phyloP scores from a whole-genome alignment of 1,140 invertebrate genomes.

The Octopus bimaculoides region DNA sequence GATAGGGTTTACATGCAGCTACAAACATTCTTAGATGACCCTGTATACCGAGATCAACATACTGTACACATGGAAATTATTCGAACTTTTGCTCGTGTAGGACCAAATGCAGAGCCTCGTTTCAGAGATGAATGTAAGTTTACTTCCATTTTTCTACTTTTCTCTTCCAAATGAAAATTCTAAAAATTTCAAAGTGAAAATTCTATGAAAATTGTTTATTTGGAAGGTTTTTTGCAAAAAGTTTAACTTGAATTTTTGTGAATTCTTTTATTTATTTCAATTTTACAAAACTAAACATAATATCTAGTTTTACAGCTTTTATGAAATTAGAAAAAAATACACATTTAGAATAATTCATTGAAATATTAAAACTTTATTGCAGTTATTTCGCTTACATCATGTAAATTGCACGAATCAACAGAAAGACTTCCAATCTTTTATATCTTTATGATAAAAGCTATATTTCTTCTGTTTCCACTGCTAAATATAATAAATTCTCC shows the following conservation, averaged over 20 bases:
- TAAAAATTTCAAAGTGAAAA: not conserved
- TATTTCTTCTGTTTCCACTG: too few relatives aligned
- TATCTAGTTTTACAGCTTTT: not conserved
- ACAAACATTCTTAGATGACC: slow-evolving; percentile 67
- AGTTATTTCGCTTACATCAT: too few relatives aligned
- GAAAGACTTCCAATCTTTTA: too few relatives aligned
- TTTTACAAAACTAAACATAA: not conserved
- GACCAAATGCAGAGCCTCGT: slow-evolving; percentile 57
- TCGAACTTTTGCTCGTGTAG: slow-evolving; percentile 55
- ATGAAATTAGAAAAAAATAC: too few relatives aligned
- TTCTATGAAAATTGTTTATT: not conserved
- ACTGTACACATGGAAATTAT: slow-evolving; percentile 56
- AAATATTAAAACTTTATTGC: too few relatives aligned
- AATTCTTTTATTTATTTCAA: not conserved
- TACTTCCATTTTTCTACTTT: slow-evolving; percentile 11
- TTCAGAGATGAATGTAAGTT: slow-evolving; percentile 61
- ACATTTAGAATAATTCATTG: too few relatives aligned
- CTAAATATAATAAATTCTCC: too few relatives aligned
- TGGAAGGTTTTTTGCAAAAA: not conserved
- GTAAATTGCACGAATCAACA: too few relatives aligned
- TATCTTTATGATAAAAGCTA: too few relatives aligned
- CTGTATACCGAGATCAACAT: slow-evolving; percentile 57
- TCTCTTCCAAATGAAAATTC: not conserved
- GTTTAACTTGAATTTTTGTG: not conserved
- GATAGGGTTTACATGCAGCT: slow-evolving; percentile 73